Evolutionary conservation across 2,113 vertebrate species (phyloP).

Genomic region (Isurus oxyrinchus): DNA sequence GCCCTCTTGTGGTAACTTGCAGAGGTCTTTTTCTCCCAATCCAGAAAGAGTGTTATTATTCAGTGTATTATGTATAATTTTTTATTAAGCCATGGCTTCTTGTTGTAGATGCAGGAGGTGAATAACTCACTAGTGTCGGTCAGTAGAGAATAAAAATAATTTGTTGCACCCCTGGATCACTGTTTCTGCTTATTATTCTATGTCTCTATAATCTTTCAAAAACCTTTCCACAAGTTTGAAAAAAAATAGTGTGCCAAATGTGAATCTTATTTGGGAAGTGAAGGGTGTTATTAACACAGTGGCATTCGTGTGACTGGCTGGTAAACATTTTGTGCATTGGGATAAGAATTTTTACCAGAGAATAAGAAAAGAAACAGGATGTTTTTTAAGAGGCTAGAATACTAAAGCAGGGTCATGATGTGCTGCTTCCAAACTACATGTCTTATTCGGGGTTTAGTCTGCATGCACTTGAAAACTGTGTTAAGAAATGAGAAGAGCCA

Average conservation of each 20-base stretch:
- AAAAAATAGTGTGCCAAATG: no score
- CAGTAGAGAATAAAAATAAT: neutral
- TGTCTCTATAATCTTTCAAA: neutral
- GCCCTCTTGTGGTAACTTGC: conserved; percentile 27
- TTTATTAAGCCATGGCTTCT: neutral
- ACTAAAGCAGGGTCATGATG: neutral
- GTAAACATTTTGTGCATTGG: neutral
- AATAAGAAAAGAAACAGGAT: neutral
- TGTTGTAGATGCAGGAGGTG: neutral
- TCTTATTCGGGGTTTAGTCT: neutral
- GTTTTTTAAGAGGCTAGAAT: neutral
- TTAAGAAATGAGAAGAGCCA: neutral
- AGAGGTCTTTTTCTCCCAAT: neutral
- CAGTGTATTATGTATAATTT: neutral
- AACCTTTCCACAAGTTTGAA: neutral
- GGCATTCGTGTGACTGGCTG: neutral
- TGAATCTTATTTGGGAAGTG: neutral
- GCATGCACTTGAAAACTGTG: neutral
- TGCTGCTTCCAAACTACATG: neutral
- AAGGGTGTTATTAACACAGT: neutral
- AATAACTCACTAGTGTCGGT: neutral
- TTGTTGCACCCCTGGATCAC: neutral
- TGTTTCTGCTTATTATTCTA: neutral
- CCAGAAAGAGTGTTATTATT: neutral
- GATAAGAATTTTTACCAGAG: neutral